Percentiles rank a stretch among this genome's conserved stretches.
Evolutionary conservation across 2,797 vertebrate species (phyloP).

Genomic region (Argya squamiceps): DNA sequence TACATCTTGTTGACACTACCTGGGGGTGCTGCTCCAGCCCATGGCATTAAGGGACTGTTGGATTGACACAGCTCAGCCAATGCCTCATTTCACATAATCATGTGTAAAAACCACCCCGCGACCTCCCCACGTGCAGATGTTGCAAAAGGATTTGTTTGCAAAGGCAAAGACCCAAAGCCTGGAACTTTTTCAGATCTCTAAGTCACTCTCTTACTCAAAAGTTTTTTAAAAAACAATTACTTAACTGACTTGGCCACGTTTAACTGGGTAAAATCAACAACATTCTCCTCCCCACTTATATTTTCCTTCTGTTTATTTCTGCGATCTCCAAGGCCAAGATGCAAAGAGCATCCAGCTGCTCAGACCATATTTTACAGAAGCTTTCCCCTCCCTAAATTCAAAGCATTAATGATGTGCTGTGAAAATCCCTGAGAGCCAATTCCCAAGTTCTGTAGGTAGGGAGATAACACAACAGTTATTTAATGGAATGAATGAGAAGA

Average conservation of each 20-base stretch:
- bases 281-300: background rate
- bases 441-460: background rate
- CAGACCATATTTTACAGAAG: conserved; percentile 4
- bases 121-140: background rate
- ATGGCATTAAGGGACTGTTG: accelerated
- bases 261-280: conserved; percentile 23
- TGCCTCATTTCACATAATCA: background rate
- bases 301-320: conserved; percentile 45
- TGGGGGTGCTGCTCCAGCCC: background rate
- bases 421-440: background rate
- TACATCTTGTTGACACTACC: background rate
- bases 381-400: background rate
- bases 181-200: conserved; percentile 6
- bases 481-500: background rate
- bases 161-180: conserved; percentile 27
- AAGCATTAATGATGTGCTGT: background rate
- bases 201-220: background rate
- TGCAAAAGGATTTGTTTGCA: background rate
- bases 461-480: background rate
- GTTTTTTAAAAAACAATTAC: background rate
- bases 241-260: conserved; percentile 10
- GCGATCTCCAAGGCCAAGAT: background rate
- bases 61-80: background rate
- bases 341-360: conserved; percentile 40
- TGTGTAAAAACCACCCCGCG: accelerated